phyloP scores from a whole-genome alignment of 2,888 invertebrate species.

The Eristalinus sepulchralis region DNA sequence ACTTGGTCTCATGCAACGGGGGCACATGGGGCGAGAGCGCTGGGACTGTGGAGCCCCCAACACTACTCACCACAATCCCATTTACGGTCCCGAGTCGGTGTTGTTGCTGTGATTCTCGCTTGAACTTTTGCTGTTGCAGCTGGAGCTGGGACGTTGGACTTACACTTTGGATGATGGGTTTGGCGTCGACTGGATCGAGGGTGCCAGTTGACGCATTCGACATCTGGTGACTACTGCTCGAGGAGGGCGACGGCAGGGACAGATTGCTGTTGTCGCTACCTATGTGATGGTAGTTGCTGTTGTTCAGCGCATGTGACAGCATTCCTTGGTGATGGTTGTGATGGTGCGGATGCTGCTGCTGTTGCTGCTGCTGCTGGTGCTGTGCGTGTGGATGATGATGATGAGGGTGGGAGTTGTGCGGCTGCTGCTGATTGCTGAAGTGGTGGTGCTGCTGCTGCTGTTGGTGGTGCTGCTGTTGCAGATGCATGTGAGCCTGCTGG shows the following conservation, averaged over 20 bases:
- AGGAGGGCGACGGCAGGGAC: constrained; percentile 89
- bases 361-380: constrained; percentile 73
- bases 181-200: constrained; percentile 84
- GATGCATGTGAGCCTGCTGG: constrained; percentile 85
- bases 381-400: constrained; percentile 74
- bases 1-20: constrained; percentile 82
- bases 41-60: constrained; percentile 73
- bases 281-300: constrained; percentile 71
- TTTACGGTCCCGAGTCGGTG: constrained; percentile 55
- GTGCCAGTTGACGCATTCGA: constrained; percentile 75
- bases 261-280: constrained; percentile 85
- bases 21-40: constrained; percentile 75
- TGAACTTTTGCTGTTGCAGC: constrained; percentile 43
- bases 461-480: constrained; percentile 84
- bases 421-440: constrained; percentile 59
- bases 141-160: constrained; percentile 82
- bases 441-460: constrained; percentile 84
- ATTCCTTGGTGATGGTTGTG: constrained; percentile 67
- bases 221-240: constrained; percentile 81
- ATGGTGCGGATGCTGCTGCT: constrained; percentile 72
- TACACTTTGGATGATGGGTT: constrained; percentile 90
- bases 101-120: constrained; percentile 40
- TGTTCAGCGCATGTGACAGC: constrained; percentile 64
- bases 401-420: constrained; percentile 80
- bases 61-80: constrained; percentile 73